Conservation (phyloP, 2,113 vertebrate genomes). For the Ancistrus triradiatus region DNA sequence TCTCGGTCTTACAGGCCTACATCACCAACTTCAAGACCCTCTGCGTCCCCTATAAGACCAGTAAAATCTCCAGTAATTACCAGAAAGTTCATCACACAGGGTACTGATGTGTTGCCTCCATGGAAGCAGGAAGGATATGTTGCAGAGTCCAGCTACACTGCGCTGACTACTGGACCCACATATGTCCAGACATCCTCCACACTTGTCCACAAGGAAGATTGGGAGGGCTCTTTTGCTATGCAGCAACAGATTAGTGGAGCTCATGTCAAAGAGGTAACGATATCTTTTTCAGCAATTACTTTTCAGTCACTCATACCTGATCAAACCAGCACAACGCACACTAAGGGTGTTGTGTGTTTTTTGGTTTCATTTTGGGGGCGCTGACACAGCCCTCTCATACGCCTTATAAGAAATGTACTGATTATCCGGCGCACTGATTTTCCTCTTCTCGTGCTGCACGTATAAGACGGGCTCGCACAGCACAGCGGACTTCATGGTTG, state of each 20-base stretch:
- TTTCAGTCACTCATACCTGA: too few species aligned
- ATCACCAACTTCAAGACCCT: constrained; percentile 81
- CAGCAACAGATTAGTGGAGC: constrained; percentile 71
- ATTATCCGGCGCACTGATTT: too few species aligned
- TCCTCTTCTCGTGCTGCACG: too few species aligned
- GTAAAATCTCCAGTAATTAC: constrained; percentile 79
- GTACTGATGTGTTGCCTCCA: constrained; percentile 80
- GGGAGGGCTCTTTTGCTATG: constrained; percentile 71
- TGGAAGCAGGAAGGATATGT: constrained; percentile 84
- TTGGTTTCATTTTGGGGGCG: too few species aligned
- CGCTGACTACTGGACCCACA: constrained; percentile 60
- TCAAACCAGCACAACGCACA: too few species aligned
- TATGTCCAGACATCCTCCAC: constrained; percentile 67
- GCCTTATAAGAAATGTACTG: too few species aligned
- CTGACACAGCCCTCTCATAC: too few species aligned
- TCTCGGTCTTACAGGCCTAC: constrained; percentile 64
- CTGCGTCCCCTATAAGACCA: constrained; percentile 82
- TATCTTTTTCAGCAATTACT: background rate
- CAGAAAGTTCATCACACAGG: constrained; percentile 56
- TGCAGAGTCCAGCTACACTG: constrained; percentile 70
- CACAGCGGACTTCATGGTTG: too few species aligned
- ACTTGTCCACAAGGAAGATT: constrained; percentile 73
- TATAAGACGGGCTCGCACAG: too few species aligned
- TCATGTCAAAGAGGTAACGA: constrained; percentile 55
- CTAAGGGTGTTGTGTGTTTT: too few species aligned